Evolutionary conservation across 2,888 invertebrate species (phyloP).

Genomic region (Pseudococcus jackbeardsleyi): DNA sequence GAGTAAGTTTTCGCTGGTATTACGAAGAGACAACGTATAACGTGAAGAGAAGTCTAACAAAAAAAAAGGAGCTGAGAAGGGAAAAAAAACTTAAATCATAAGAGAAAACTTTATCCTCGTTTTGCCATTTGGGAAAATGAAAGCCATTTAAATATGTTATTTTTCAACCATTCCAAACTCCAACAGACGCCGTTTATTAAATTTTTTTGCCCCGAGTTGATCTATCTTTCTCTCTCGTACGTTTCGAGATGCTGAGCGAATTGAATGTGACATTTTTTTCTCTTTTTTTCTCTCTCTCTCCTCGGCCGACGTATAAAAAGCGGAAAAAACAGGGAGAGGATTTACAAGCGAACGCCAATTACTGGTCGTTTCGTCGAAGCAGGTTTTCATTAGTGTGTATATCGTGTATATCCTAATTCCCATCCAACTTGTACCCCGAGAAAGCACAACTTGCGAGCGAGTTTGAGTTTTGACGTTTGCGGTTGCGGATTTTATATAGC

Average conservation of each 20-base stretch:
- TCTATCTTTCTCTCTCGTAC: not conserved
- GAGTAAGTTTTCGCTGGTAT: not conserved
- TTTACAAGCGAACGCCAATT: constrained; percentile 7
- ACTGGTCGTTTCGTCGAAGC: not conserved
- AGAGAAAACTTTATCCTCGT: constrained; percentile 45
- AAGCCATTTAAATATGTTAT: constrained; percentile 48
- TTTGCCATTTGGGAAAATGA: constrained; percentile 42
- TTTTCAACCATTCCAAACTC: constrained; percentile 36
- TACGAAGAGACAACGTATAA: not conserved
- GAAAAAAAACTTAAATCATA: constrained; percentile 33
- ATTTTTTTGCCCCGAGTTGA: not conserved
- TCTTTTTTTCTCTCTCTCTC: too few species aligned
- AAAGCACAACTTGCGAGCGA: not conserved
- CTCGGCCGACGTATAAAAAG: too few species aligned
- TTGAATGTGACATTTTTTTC: constrained; percentile 17
- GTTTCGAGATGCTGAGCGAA: not conserved
- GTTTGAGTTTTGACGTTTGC: not conserved
- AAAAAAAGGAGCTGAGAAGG: not conserved
- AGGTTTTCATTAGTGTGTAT: not conserved
- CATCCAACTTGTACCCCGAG: not conserved
- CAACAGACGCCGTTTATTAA: constrained; percentile 35
- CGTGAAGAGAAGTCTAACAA: not conserved
- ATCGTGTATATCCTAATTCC: not conserved
- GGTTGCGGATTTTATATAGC: not conserved
- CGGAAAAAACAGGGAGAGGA: not conserved